These are phyloP conservation scores for Peucedramus taeniatus DNA, from an alignment of 2,113 vertebrate genomes.

Conservation along the genomic window DNA sequence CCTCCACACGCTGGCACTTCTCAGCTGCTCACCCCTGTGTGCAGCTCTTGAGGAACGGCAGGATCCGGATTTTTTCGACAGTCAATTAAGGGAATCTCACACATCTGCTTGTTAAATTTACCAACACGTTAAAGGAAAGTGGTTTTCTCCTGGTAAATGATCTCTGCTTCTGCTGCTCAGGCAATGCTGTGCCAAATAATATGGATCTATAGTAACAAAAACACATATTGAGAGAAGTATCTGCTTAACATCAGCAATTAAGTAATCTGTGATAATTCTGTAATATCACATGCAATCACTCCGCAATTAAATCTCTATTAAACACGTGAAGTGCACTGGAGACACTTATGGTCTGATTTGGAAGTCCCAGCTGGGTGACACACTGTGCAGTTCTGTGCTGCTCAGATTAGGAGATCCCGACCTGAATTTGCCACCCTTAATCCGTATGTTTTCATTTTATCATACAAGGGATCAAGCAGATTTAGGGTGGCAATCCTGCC, in stretches of 20 bases:
- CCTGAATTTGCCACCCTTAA: not conserved
- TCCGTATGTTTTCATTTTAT: not conserved
- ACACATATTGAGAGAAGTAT: not conserved
- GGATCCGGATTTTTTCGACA: not conserved
- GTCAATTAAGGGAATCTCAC: not conserved
- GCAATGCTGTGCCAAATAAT: not conserved
- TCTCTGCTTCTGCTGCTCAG: not conserved
- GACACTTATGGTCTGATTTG: not conserved
- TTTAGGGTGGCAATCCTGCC: not conserved
- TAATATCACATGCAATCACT: constrained; percentile 17
- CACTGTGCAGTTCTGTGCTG: not conserved
- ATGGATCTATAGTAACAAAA: not conserved
- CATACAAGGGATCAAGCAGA: not conserved
- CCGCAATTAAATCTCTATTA: constrained; percentile 1
- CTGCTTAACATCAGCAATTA: constrained; percentile 23
- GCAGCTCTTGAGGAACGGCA: not conserved
- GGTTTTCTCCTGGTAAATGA: not conserved
- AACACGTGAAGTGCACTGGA: not conserved
- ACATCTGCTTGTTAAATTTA: not conserved
- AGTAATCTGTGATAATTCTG: constrained; percentile 24
- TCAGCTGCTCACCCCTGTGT: not conserved
- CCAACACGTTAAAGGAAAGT: not conserved
- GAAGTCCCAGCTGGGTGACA: not conserved
- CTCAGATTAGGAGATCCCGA: not conserved
- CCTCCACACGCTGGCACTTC: not conserved